Conservation (phyloP, 2,797 vertebrate species). For the Martes flavigula region DNA sequence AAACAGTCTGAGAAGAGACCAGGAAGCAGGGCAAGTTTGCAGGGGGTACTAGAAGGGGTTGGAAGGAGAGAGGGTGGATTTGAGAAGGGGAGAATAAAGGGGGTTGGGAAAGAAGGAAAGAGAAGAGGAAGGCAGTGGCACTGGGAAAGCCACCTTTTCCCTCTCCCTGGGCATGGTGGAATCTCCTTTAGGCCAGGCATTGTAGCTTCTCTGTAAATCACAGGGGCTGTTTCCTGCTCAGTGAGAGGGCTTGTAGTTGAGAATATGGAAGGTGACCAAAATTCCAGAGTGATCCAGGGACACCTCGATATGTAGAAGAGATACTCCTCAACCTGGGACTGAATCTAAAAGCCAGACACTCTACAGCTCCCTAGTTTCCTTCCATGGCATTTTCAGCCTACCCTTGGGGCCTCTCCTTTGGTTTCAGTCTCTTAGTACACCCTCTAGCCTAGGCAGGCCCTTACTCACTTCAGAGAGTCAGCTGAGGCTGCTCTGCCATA, state of each 20-base stretch:
- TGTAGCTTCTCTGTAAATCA: not conserved
- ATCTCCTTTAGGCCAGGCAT: not conserved
- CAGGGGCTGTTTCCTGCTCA: not conserved
- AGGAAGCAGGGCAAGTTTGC: not conserved
- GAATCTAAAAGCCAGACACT: not conserved
- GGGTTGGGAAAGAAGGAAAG: not conserved
- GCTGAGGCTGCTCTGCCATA: not conserved
- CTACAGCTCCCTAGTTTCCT: not conserved
- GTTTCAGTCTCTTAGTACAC: not conserved
- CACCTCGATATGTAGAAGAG: not conserved
- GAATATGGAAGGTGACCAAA: not conserved
- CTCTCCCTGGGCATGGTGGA: not conserved
- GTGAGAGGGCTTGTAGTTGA: not conserved
- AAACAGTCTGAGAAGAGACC: not conserved
- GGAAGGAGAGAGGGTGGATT: not conserved
- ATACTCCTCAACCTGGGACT: not conserved
- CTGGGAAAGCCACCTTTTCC: not conserved
- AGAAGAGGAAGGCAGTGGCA: not conserved
- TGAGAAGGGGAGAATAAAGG: not conserved
- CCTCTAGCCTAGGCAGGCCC: not conserved
- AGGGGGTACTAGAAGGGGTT: not conserved
- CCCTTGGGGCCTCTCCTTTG: not conserved
- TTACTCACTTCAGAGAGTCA: not conserved
- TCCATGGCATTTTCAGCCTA: not conserved
- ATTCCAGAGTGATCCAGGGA: not conserved